Conservation (phyloP, 2,888 invertebrate species). For the Campoplex capitator region DNA sequence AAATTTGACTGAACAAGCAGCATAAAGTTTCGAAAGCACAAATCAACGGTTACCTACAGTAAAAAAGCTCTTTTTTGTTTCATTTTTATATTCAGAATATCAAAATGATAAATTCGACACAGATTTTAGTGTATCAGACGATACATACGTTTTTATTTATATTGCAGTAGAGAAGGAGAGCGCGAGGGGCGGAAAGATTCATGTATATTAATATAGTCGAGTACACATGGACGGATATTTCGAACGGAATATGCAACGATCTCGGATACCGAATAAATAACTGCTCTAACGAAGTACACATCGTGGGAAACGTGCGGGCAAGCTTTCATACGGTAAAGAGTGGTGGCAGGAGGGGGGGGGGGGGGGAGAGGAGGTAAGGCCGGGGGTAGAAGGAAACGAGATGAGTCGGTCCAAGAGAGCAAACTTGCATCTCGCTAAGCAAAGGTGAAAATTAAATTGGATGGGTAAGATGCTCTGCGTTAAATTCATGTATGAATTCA, state of each 20-base stretch:
- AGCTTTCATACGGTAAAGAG: background rate
- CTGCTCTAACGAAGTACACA: constrained; percentile 71
- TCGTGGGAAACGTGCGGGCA: constrained; percentile 35
- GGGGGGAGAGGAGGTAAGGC: background rate
- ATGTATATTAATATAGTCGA: constrained; percentile 39
- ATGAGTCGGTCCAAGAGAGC: constrained; percentile 33
- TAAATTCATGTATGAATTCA: constrained; percentile 38
- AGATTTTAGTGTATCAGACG: background rate
- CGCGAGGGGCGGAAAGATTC: background rate
- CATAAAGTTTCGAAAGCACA: background rate
- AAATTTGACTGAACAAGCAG: background rate
- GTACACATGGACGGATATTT: constrained; percentile 40
- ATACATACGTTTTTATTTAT: constrained; percentile 7
- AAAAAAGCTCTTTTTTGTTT: background rate
- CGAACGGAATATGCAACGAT: constrained; percentile 70
- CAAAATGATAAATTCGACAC: background rate
- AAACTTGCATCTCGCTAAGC: constrained; percentile 45
- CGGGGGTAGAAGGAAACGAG: constrained; percentile 7
- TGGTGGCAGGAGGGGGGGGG: background rate
- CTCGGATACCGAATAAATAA: constrained; percentile 70
- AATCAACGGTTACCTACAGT: background rate
- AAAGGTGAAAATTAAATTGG: constrained; percentile 9
- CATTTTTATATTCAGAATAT: background rate
- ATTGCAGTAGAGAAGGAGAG: background rate
- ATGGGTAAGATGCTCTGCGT: constrained; percentile 37